A percentile compares a stretch with the other conserved stretches of the same genome.
phyloP scores from a whole-genome alignment of 2,113 vertebrate genomes.

The Caretta caretta region DNA sequence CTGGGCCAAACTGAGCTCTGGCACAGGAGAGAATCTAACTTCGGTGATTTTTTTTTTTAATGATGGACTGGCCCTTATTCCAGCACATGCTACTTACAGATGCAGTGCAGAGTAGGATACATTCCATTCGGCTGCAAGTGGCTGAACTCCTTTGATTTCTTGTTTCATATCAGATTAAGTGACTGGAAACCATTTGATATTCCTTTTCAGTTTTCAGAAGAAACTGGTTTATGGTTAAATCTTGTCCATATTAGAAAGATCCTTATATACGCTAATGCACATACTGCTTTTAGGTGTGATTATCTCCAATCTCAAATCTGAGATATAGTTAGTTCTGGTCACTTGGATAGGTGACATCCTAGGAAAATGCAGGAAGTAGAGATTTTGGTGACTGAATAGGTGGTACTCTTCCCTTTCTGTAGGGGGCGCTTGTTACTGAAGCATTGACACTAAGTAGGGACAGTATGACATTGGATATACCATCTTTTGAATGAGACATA shows the following conservation, averaged over 20 bases:
- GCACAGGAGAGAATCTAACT: not conserved
- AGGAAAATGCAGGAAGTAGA: constrained; percentile 56
- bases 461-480: not conserved
- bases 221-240: not conserved
- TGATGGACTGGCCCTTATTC: not conserved
- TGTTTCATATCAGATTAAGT: not conserved
- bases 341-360: constrained; percentile 31
- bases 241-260: not conserved
- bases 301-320: constrained; percentile 7
- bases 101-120: not conserved
- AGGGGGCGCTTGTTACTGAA: constrained; percentile 69
- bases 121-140: not conserved
- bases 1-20: not conserved
- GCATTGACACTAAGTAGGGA: constrained; percentile 51
- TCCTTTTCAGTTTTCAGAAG: not conserved
- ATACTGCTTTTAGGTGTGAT: not conserved
- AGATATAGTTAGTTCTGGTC: constrained; percentile 36
- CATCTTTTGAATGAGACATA: not conserved
- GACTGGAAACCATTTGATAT: not conserved
- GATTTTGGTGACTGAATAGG: constrained; percentile 55
- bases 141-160: not conserved
- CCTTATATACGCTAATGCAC: not conserved
- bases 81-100: not conserved
- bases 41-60: not conserved
- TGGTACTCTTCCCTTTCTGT: constrained; percentile 70